These are phyloP conservation scores for Spondyliosoma cantharus DNA, from an alignment of 2,797 vertebrate genomes.

Conservation along the genomic window DNA sequence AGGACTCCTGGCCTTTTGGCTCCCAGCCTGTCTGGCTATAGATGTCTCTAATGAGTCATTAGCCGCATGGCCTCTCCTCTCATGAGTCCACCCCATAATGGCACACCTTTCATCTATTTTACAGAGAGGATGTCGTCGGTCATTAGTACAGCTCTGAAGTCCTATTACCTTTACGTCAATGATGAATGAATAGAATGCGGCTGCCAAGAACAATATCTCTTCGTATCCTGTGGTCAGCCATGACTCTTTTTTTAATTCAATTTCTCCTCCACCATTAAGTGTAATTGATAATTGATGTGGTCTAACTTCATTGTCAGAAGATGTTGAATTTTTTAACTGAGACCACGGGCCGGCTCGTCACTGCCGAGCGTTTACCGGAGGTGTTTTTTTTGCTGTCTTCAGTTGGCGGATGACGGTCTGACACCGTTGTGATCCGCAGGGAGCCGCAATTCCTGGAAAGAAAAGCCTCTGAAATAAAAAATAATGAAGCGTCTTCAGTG, in stretches of 20 bases:
- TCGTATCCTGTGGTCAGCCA: conserved; percentile 78
- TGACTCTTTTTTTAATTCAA: conserved; percentile 77
- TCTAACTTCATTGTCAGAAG: conserved; percentile 64
- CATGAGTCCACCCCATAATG: conserved; percentile 83
- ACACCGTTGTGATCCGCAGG: conserved; percentile 74
- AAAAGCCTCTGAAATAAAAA: conserved; percentile 68
- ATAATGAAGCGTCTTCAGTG: conserved; percentile 67
- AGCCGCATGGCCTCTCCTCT: conserved; percentile 86
- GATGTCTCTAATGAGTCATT: conserved; percentile 88
- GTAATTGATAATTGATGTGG: conserved; percentile 80
- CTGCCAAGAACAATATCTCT: conserved; percentile 85
- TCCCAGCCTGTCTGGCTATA: conserved; percentile 86
- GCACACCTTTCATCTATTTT: conserved; percentile 89
- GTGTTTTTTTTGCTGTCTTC: conserved; percentile 54
- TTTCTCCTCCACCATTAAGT: conserved; percentile 74
- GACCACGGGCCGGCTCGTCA: conserved; percentile 34
- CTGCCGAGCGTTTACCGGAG: conserved; percentile 36
- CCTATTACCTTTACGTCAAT: conserved; percentile 86
- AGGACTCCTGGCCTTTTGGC: conserved; percentile 86
- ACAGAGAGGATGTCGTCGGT: conserved; percentile 86
- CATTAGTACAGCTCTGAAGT: conserved; percentile 87
- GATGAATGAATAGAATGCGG: conserved; percentile 85
- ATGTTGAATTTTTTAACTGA: conserved; percentile 52
- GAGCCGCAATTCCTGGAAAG: conserved; percentile 59
- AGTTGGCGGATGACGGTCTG: conserved; percentile 71